Evolutionary conservation across 2,797 vertebrate species (phyloP).

Genomic region (Scolopax rusticola): DNA sequence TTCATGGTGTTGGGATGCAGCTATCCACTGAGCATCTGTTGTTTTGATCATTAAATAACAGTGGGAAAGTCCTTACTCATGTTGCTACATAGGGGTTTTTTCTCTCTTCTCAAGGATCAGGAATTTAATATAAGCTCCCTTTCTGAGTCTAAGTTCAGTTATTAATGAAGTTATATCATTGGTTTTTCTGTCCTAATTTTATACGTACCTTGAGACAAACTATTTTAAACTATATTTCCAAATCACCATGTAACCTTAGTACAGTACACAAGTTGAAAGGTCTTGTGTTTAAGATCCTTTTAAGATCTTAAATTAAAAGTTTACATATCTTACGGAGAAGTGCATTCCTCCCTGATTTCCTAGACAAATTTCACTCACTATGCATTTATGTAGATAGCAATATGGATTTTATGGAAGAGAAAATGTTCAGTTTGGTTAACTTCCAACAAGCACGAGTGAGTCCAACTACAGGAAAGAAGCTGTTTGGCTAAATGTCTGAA

Average conservation of each 20-base stretch:
- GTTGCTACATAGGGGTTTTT: not conserved
- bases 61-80: slow-evolving; percentile 12
- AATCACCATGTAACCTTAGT: not conserved
- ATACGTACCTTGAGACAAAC: not conserved
- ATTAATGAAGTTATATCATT: not conserved
- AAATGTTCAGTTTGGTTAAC: not conserved
- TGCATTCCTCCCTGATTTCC: not conserved
- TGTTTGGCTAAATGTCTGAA: not conserved
- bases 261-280: not conserved
- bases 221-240: not conserved
- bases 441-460: not conserved
- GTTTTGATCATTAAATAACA: slow-evolving; percentile 20
- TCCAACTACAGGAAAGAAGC: not conserved
- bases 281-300: not conserved
- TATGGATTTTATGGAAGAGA: not conserved
- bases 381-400: not conserved
- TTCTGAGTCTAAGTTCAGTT: not conserved
- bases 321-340: not conserved
- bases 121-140: not conserved
- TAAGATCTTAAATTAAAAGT: not conserved
- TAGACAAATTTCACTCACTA: not conserved
- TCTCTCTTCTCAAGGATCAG: not conserved
- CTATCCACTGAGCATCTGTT: slow-evolving; percentile 33
- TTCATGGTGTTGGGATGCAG: slow-evolving; percentile 6
- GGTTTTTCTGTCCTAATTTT: not conserved